Evolutionary conservation across 1,140 invertebrate species (phyloP), one percentile per base, ranked within the genome.

Genomic region (Formica selysi): DNA sequence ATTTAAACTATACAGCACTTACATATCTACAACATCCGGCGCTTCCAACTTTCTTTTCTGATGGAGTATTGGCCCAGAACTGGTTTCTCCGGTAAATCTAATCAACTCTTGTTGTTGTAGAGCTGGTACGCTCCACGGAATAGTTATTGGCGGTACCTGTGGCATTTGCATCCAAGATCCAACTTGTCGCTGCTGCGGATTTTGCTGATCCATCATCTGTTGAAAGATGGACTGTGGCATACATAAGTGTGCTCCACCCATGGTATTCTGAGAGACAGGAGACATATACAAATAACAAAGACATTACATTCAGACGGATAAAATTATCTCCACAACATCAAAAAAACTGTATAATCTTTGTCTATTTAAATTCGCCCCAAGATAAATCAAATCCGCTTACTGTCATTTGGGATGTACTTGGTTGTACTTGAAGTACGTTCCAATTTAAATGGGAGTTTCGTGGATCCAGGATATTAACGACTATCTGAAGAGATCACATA

Each of bases 221-320:
- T 95, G 92, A 78, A 95, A 95, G 90, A 95, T 93, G 0, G 94
- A 95, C 54, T 93, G 92, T 13, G 94, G 93, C 57, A 92, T 94
- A 71, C 93, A 93, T 10, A 95, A 87, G 78, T 95, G 91, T 1
- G 93, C 85, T 79, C 94, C 93, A 85, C 93, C 94, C 93, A 94
- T 95, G 67, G 92, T 86, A 91, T 92, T 94, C 93, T 95, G 73
- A 65, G 68, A 68, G 90, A 36, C 48, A 7, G 41, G 41, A 22
- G 70, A 26, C 38, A 26, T 22, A 78, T 76, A 61, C 64, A 76
- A 76, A 87, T 79, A 73, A 51, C 86, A 70, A 90, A 91, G 61
- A 54, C 87, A 86, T 38, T 85, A 78, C n/a, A 86, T 65, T 59
- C 2, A 73, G n/a, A 2, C 13, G n/a, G 11, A 64, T n/a, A 44